These are phyloP conservation scores for Poecilia picta DNA, from an alignment of 2,797 vertebrate genomes.

Conservation along the genomic window DNA sequence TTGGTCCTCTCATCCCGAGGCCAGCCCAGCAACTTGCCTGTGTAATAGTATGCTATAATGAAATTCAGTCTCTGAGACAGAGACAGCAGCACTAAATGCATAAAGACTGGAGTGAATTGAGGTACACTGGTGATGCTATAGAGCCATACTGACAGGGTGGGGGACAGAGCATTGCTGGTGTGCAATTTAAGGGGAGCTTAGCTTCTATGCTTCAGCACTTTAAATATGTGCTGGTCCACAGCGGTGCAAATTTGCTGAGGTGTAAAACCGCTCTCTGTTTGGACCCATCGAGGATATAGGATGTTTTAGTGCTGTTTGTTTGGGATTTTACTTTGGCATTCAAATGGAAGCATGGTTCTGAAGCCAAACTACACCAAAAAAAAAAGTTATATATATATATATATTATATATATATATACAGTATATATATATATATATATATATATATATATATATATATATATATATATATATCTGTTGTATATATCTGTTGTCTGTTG, in stretches of 20 bases:
- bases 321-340: constrained; percentile 54
- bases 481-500: no score
- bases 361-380: constrained; percentile 38
- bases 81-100: constrained; percentile 64
- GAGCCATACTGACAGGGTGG: constrained; percentile 18
- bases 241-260: constrained; percentile 40
- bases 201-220: constrained; percentile 38
- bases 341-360: constrained; percentile 20
- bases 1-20: constrained; percentile 75
- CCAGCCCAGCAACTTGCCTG: constrained; percentile 68
- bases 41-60: constrained; percentile 80
- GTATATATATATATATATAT: neutral
- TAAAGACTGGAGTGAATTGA: constrained; percentile 55
- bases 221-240: constrained; percentile 42
- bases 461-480: no score
- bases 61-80: constrained; percentile 76
- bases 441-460: neutral
- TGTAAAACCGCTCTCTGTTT: constrained; percentile 42
- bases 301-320: constrained; percentile 50
- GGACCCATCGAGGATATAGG: constrained; percentile 9
- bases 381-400: neutral
- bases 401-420: neutral
- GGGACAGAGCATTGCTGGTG: constrained; percentile 29
- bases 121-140: constrained; percentile 38
- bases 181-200: constrained; percentile 59